Conservation (phyloP, 2,888 invertebrate genomes). For the Stomorhina lunata region DNA sequence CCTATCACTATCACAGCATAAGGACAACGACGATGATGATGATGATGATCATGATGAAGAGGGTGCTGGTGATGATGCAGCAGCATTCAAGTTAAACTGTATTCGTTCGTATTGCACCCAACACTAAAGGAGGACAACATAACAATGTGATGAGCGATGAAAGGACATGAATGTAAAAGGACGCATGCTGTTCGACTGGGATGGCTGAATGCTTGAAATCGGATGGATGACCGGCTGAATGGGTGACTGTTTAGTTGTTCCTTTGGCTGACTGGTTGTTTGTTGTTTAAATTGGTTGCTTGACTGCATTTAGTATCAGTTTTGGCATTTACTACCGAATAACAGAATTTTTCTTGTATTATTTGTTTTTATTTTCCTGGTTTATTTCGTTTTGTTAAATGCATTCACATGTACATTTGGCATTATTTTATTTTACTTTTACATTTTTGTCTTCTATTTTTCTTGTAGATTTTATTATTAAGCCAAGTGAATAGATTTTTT, state of each 20-base stretch:
- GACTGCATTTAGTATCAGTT: slow-evolving; percentile 56
- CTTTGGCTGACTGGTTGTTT: slow-evolving; percentile 35
- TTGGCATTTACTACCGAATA: slow-evolving; percentile 43
- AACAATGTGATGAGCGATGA: slow-evolving; percentile 57
- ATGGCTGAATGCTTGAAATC: slow-evolving; percentile 41
- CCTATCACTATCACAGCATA: slow-evolving; percentile 27
- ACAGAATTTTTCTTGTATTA: slow-evolving; percentile 28
- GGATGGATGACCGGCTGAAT: slow-evolving; percentile 52
- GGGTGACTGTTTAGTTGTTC: slow-evolving; percentile 28
- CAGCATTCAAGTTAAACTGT: slow-evolving; percentile 18
- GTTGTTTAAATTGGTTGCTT: slow-evolving; percentile 55
- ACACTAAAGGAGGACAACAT: slow-evolving; percentile 25
- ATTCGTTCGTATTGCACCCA: background rate
- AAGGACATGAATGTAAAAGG: slow-evolving; percentile 53
- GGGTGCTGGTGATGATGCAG: slow-evolving; percentile 1
- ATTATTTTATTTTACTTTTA: slow-evolving; percentile 39
- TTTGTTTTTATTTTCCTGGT: background rate
- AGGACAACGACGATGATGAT: slow-evolving; percentile 16
- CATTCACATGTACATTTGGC: slow-evolving; percentile 10
- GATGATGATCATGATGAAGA: background rate
- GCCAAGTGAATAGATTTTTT: slow-evolving; percentile 41
- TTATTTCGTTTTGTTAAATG: slow-evolving; percentile 10
- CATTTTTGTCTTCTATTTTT: background rate
- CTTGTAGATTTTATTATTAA: slow-evolving; percentile 35
- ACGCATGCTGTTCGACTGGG: slow-evolving; percentile 56